These are phyloP conservation scores for Toxostoma redivivum DNA, from an alignment of 2,113 vertebrate genomes.

Conservation along the genomic window DNA sequence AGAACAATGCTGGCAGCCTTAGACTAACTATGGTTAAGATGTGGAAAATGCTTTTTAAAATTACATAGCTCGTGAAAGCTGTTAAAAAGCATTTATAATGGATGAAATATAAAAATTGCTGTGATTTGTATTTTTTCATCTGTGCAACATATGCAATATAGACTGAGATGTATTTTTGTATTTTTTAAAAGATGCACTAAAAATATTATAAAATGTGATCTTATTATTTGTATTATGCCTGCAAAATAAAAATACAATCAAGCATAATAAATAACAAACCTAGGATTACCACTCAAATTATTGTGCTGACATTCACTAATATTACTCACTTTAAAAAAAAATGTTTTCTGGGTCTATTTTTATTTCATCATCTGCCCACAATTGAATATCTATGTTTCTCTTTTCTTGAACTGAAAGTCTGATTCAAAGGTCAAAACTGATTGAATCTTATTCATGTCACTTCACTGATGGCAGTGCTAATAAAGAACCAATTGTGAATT, in stretches of 20 bases:
- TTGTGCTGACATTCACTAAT: slow-evolving; percentile 36
- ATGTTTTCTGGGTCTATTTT: not conserved
- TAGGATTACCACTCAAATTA: slow-evolving; percentile 20
- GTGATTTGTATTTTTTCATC: not conserved
- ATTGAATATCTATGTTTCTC: not conserved
- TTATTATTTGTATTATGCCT: not conserved
- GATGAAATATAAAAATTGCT: not conserved
- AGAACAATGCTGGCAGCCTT: not conserved
- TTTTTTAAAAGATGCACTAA: not conserved
- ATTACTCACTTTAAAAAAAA: not conserved
- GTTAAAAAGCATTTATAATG: not conserved
- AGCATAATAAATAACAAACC: slow-evolving; percentile 8
- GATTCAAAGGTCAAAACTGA: not conserved
- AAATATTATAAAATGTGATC: not conserved
- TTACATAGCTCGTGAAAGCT: not conserved
- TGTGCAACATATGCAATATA: not conserved
- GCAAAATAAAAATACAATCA: slow-evolving; percentile 14
- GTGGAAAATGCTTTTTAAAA: not conserved
- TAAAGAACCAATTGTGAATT: not conserved
- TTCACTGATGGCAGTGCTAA: not conserved
- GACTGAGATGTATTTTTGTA: not conserved
- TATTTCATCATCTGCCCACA: not conserved
- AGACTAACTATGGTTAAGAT: not conserved
- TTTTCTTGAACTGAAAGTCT: not conserved
- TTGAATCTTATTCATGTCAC: not conserved